Percentiles rank a stretch among this genome's conserved stretches.
phyloP scores from a whole-genome alignment of 2,888 invertebrate species.

The Sabatieria punctata region DNA sequence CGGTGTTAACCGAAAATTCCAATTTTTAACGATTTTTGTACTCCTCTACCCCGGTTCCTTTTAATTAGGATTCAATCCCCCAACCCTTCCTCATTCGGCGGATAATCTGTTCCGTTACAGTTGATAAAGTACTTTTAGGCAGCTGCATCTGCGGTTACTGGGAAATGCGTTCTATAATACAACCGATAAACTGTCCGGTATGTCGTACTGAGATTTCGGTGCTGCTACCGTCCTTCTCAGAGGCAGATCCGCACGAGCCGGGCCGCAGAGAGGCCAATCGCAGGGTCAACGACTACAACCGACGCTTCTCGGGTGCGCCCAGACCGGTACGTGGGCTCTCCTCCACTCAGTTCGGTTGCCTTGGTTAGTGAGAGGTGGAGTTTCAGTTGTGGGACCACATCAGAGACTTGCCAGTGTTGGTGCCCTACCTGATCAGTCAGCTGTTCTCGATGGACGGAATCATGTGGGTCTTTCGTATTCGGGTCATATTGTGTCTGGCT shows the following conservation, averaged over 20 bases:
- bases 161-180: constrained; percentile 34
- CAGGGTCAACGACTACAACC: constrained; percentile 37
- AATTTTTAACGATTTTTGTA: too few relatives aligned
- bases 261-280: constrained; percentile 17
- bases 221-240: constrained; percentile 23
- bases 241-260: constrained; percentile 29
- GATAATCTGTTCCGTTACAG: not conserved
- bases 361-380: constrained; percentile 11
- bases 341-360: constrained; percentile 3
- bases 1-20: too few relatives aligned
- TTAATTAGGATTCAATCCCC: too few relatives aligned
- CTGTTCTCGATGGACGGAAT: constrained; percentile 39
- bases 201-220: constrained; percentile 33
- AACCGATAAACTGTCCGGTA: constrained; percentile 34
- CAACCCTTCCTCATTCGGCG: too few relatives aligned
- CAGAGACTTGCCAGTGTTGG: constrained; percentile 39
- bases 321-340: constrained; percentile 28
- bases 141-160: constrained; percentile 37
- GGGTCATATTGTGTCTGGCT: constrained; percentile 37
- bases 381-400: constrained; percentile 39
- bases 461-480: constrained; percentile 38
- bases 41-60: too few relatives aligned
- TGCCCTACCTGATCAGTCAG: constrained; percentile 38
- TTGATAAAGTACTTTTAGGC: constrained; percentile 22
- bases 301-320: constrained; percentile 38